Base-by-base conservation (phyloP, 2,888 invertebrate species). In the Agrotis clavis region DNA sequence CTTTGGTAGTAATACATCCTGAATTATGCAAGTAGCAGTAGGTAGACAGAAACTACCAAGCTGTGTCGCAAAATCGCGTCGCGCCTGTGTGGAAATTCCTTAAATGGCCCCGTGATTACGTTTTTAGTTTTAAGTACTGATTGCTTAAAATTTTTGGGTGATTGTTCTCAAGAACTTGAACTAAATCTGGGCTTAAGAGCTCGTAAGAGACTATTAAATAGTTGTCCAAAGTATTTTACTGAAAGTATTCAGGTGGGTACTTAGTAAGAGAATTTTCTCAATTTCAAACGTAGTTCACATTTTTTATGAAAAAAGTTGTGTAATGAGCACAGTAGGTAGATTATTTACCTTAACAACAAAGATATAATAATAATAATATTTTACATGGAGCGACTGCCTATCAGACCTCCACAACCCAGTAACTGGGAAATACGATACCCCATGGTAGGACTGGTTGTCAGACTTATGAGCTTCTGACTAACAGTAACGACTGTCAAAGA, bases 41-140 rank as follows among this genome's bases (percentile, higher is more conserved):
- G 35, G 35, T 35, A 35, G 35, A 35, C 1, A 7, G 35, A 35
- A 35, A 9, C 41, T 41, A 41, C 41, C 41, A 41, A n/a, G n/a
- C 9, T 9, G n/a, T 13, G n/a, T 13, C 21, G 30, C 45, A 13
- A 18, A 21, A 1, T 47, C 54, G n/a, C 47, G 50, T 63, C 56
- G 30, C 48, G 1, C 3, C 16, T 48, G 35, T 73, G 18, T 74
- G 45, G 3, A 4, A 0, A 0, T 9, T 11, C 59, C 73, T 16
- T 21, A 67, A 74, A 76, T 57, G 64, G 50, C 67, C 53, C 47
- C 5, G 60, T 53, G 65, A 81, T 81, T 81, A 68, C 67, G 74
- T 74, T 72, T 81, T 79, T 74, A 67, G 77, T 74, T 77, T 74
- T 72, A 81, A 83, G 73, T 83, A 78, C 65, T 65, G 64, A 66